phyloP scores from a whole-genome alignment of 2,797 vertebrate genomes.

The Peromyscus aztecus region DNA sequence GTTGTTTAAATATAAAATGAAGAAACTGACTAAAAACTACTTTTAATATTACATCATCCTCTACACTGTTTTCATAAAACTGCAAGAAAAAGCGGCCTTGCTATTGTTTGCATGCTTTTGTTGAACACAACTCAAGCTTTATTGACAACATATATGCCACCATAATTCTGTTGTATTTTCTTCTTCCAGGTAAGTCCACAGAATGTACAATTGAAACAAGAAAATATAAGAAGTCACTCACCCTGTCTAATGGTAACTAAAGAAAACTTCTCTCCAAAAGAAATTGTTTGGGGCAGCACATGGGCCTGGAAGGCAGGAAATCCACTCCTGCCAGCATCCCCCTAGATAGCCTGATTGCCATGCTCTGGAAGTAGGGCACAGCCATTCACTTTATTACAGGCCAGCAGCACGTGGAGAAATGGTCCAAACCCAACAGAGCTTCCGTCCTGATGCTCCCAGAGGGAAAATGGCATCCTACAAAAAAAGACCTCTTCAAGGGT shows the following conservation, averaged over 20 bases:
- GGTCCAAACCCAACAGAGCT: not conserved
- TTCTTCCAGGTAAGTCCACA: conserved; percentile 31
- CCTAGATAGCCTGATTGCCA: not conserved
- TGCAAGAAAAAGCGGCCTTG: not conserved
- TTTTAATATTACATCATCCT: not conserved
- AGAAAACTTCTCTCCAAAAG: conserved; percentile 2
- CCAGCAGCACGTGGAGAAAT: not conserved
- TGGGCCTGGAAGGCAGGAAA: not conserved
- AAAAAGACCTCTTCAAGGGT: not conserved
- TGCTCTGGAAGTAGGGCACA: not conserved
- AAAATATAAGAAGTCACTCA: not conserved
- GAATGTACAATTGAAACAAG: not conserved
- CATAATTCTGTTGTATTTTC: conserved; percentile 25
- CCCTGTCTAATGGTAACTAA: not conserved
- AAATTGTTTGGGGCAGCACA: not conserved
- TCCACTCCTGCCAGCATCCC: not conserved
- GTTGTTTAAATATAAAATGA: not conserved
- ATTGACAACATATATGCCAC: not conserved
- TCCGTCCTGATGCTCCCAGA: not conserved
- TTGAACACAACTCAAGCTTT: not conserved
- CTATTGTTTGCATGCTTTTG: not conserved
- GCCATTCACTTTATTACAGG: not conserved
- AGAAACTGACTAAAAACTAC: not conserved
- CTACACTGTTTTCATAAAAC: not conserved
- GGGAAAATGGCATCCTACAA: not conserved